Conservation (phyloP, 2,113 vertebrate species). For the Melanerpes aurifrons region DNA sequence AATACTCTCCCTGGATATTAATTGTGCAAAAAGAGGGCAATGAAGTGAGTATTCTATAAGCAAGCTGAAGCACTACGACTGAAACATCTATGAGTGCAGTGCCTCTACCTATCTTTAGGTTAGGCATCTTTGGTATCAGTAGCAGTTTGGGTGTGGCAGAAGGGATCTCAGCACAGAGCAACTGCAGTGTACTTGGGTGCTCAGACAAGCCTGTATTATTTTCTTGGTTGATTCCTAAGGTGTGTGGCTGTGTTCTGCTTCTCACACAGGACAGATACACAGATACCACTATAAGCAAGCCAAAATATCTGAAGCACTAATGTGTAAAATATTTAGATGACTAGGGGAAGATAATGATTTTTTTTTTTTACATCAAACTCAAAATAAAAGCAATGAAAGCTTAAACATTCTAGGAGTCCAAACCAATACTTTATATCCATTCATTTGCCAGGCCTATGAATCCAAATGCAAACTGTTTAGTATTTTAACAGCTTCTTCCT, state of each 20-base stretch:
- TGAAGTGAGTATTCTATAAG: background rate
- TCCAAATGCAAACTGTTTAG: background rate
- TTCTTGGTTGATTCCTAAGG: background rate
- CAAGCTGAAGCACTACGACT: background rate
- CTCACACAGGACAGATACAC: background rate
- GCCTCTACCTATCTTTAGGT: background rate
- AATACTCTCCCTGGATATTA: background rate
- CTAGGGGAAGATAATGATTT: background rate
- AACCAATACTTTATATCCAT: background rate
- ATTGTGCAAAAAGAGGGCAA: background rate
- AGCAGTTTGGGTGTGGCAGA: background rate
- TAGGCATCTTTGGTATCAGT: background rate
- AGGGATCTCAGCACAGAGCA: background rate
- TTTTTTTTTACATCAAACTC: background rate
- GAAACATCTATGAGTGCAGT: background rate
- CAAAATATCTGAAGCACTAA: background rate
- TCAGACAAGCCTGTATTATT: background rate
- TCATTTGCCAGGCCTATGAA: background rate
- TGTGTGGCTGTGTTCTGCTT: background rate
- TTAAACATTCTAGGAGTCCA: background rate
- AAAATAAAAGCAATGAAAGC: background rate
- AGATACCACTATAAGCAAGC: background rate
- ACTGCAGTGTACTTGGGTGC: too few relatives aligned
- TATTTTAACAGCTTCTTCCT: background rate
- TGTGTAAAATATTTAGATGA: background rate